phyloP scores from a whole-genome alignment of 1,140 invertebrate species.

The Rhopalosiphum padi region DNA sequence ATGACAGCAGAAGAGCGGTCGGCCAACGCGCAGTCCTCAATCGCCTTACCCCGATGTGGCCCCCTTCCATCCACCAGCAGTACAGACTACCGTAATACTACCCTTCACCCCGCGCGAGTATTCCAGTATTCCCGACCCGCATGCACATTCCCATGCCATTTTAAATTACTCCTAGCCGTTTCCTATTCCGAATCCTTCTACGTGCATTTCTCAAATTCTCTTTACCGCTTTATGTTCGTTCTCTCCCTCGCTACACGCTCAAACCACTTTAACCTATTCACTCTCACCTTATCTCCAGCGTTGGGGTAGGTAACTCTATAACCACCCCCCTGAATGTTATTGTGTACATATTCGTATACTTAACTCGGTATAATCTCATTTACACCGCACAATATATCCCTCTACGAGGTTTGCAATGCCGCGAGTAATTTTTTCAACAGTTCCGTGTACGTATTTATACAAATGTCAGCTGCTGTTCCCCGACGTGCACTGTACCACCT shows the following conservation, averaged over 20 bases:
- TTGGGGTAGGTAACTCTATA: neutral
- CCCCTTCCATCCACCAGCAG: neutral
- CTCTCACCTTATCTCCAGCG: neutral
- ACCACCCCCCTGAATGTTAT: neutral
- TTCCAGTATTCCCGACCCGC: neutral
- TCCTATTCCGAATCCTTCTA: neutral
- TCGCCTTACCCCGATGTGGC: neutral
- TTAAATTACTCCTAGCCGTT: neutral
- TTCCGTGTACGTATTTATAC: neutral
- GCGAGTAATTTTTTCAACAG: neutral
- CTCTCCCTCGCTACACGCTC: neutral
- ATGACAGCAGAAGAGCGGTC: neutral
- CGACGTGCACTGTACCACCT: neutral
- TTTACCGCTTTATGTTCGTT: neutral
- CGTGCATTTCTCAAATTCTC: neutral
- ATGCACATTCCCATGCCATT: neutral
- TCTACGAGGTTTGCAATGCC: neutral
- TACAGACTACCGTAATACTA: neutral
- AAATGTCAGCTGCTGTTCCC: neutral
- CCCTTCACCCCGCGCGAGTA: neutral
- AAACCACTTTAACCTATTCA: constrained; percentile 4
- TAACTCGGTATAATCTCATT: neutral
- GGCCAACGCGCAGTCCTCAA: neutral
- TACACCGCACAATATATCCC: neutral
- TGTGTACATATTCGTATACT: neutral